These are phyloP conservation scores for Lobophora halterata DNA, from an alignment of 2,888 invertebrate species.

Conservation along the genomic window DNA sequence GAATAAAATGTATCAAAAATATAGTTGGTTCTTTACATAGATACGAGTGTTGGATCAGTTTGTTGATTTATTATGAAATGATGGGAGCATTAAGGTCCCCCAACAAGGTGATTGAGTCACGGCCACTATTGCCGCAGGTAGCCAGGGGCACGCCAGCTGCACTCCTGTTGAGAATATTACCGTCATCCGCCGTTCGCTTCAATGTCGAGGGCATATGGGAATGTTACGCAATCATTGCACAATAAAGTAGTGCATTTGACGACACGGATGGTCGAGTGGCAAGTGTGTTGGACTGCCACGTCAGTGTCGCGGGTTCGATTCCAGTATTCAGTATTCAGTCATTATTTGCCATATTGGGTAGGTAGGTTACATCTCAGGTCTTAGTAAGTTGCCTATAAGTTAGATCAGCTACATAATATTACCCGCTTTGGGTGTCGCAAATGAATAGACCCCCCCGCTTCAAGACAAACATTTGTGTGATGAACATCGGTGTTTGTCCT, in stretches of 20 bases:
- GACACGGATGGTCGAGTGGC: too few relatives aligned
- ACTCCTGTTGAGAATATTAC: conserved; percentile 58
- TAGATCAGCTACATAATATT: too few relatives aligned
- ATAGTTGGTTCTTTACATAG: not conserved
- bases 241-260: conserved; percentile 9
- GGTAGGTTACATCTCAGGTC: too few relatives aligned
- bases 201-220: conserved; percentile 62
- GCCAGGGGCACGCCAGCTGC: conserved; percentile 66
- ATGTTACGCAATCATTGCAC: conserved; percentile 24
- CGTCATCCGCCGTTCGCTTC: conserved; percentile 59
- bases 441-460: too few relatives aligned
- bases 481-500: too few relatives aligned
- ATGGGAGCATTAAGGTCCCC: conserved; percentile 19
- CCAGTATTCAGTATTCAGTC: too few relatives aligned
- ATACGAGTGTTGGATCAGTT: conserved; percentile 3
- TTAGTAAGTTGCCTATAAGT: too few relatives aligned
- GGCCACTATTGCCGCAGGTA: conserved; percentile 62
- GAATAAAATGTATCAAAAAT: not conserved
- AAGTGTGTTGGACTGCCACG: too few relatives aligned
- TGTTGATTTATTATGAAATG: conserved; percentile 15
- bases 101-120: conserved; percentile 69
- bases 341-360: too few relatives aligned
- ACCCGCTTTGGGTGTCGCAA: too few relatives aligned
- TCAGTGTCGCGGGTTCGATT: too few relatives aligned
- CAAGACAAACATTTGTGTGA: too few relatives aligned